phyloP scores from a whole-genome alignment of 1,140 invertebrate species.

The Drosophila ogumai region DNA sequence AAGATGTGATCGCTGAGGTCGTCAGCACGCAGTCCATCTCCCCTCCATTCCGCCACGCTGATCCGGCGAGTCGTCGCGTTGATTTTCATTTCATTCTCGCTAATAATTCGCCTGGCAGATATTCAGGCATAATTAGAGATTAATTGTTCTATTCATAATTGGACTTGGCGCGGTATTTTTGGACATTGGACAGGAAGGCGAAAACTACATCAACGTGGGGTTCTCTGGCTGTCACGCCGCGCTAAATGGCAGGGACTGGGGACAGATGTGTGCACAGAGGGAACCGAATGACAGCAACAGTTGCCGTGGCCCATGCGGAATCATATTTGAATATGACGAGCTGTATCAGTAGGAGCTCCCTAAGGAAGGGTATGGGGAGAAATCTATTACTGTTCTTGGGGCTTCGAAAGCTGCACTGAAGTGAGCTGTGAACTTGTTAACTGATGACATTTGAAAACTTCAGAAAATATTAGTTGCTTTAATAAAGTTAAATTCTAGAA shows the following conservation, averaged over 20 bases:
- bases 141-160: slow-evolving; percentile 83
- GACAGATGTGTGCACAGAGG: slow-evolving; percentile 14
- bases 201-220: slow-evolving; percentile 55
- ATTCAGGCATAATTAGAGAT: slow-evolving; percentile 83
- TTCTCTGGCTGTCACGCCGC: slow-evolving; percentile 27
- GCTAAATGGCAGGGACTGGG: slow-evolving; percentile 17
- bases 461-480: not conserved
- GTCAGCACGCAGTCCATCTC: slow-evolving; percentile 45
- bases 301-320: slow-evolving; percentile 74
- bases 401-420: not conserved
- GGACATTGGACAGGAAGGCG: slow-evolving; percentile 63
- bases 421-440: not conserved
- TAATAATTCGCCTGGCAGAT: slow-evolving; percentile 81
- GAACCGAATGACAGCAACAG: slow-evolving; percentile 65
- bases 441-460: not conserved
- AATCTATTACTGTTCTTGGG: not conserved
- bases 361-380: not conserved
- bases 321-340: slow-evolving; percentile 34
- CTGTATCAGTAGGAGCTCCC: slow-evolving; percentile 5
- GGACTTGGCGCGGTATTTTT: slow-evolving; percentile 76
- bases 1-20: slow-evolving; percentile 62
- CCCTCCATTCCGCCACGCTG: slow-evolving; percentile 6
- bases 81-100: slow-evolving; percentile 67
- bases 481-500: too few species aligned
- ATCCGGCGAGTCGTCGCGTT: slow-evolving; percentile 35